Evolutionary conservation across 2,888 invertebrate species (phyloP), one percentile per base, ranked within the genome.

Genomic region (Stenoptilia bipunctidactyla): DNA sequence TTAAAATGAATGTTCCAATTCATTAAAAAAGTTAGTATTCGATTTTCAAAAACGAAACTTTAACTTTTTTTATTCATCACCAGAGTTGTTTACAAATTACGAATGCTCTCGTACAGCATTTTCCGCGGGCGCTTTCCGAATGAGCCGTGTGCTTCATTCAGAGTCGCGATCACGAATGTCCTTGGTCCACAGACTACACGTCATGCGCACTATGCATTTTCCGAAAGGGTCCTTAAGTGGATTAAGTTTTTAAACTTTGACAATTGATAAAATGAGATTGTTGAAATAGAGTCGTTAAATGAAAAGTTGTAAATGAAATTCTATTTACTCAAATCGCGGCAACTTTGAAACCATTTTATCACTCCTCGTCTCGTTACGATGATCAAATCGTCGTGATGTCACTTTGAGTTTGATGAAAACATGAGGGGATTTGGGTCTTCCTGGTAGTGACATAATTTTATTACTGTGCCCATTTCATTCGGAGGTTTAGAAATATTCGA

Each of bases 221-320:
- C 65, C 69, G 63, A 66, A 76, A 77, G 73, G 73, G 75, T 67
- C 66, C 75, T 68, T 73, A 75, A 77, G 74, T 76, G 76, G 76
- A 80, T 80, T 82, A 76, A 80, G 76, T 79, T 82, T 80, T 79
- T 74, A 77, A 80, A 82, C 74, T 80, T 80, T 69, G 70, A 76
- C 75, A 76, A 80, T 79, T 77, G 74, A 73, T 82, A 70, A 74
- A 76, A 79, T 69, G 69, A 69, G 69, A 75, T 74, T 72, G 66
- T 69, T 70, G 69, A 68, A 67, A 66, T 61, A 56, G 56, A 69
- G 61, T 64, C 60, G 59, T 65, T 71, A 66, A 79, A 72, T 71
- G 60, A 65, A 72, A 77, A 77, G 74, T 76, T 71, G 51, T 48
- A 58, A 61, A 65, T 60, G 51, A 51, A 52, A 50, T 50, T 53